Conservation (phyloP, 2,113 vertebrate genomes). For the Hymenochirus boettgeri region DNA sequence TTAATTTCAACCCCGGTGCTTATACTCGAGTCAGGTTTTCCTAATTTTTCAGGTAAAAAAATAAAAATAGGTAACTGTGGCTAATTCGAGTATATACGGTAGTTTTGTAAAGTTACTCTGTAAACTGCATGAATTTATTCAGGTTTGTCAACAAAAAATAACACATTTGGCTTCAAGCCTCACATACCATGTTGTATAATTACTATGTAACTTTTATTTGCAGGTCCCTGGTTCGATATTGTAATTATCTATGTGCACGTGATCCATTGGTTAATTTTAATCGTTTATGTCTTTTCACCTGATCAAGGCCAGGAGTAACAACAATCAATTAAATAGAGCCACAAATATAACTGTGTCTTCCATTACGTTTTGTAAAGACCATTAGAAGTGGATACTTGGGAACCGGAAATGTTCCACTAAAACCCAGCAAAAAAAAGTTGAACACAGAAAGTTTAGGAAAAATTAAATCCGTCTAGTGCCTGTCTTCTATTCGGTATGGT, state of each 20-base stretch:
- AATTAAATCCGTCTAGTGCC: constrained; percentile 86
- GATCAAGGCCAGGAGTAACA: constrained; percentile 81
- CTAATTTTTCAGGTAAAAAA: no score
- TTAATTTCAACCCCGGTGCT: no score
- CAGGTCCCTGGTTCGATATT: constrained; percentile 97
- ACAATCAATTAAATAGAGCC: constrained; percentile 80
- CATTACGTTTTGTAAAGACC: constrained; percentile 90
- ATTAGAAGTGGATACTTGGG: constrained; percentile 76
- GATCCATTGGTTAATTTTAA: constrained; percentile 92
- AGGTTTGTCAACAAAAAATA: no score
- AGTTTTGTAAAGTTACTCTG: no score
- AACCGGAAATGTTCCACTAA: constrained; percentile 93
- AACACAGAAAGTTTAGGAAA: constrained; percentile 80
- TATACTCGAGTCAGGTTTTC: no score
- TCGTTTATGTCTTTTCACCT: constrained; percentile 81
- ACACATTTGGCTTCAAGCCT: no score
- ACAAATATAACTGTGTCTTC: constrained; percentile 89
- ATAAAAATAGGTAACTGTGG: no score
- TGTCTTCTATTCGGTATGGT: constrained; percentile 83
- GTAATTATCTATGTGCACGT: constrained; percentile 87
- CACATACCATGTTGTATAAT: no score
- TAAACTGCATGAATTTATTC: no score
- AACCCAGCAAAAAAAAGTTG: constrained; percentile 89
- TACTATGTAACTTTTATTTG: no score
- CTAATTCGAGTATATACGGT: no score